Evolutionary conservation across 2,888 invertebrate species (phyloP).

Genomic region (Amitus sp.): DNA sequence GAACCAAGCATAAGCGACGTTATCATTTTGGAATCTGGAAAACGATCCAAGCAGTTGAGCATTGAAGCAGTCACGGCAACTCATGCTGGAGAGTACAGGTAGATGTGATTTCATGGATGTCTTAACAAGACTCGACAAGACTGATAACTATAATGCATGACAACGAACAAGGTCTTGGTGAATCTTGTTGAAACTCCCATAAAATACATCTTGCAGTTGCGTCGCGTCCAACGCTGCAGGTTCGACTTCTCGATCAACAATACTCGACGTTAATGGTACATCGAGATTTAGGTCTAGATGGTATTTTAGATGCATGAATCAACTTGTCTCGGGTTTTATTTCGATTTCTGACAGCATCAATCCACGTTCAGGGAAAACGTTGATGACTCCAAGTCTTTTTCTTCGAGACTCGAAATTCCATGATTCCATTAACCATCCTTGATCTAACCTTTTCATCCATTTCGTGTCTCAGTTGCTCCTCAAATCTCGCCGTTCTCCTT

Average conservation of each 20-base stretch:
- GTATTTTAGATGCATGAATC: neutral
- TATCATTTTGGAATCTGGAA: slow-evolving; percentile 55
- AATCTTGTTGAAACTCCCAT: too few relatives aligned
- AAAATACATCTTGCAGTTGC: too few relatives aligned
- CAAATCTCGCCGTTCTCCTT: slow-evolving; percentile 82
- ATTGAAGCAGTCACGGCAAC: slow-evolving; percentile 68
- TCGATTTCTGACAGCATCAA: neutral
- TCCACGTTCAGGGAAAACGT: neutral
- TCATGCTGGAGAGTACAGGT: slow-evolving; percentile 69
- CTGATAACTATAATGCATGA: too few relatives aligned
- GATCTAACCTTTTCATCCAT: too few relatives aligned
- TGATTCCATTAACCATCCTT: too few relatives aligned
- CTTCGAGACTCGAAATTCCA: too few relatives aligned
- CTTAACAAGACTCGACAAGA: too few relatives aligned
- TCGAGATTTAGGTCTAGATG: neutral
- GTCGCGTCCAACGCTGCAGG: slow-evolving; percentile 69
- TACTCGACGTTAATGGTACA: slow-evolving; percentile 70
- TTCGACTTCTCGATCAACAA: slow-evolving; percentile 67
- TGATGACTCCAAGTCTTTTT: too few relatives aligned
- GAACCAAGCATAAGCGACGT: slow-evolving; percentile 30
- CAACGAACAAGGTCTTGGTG: too few relatives aligned
- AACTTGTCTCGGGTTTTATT: neutral
- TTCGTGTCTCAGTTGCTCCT: slow-evolving; percentile 81
- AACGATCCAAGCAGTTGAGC: slow-evolving; percentile 67
- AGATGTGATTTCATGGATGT: too few relatives aligned